Evolutionary conservation across 2,113 vertebrate genomes (phyloP).

Genomic region (Zapus hudsonius): DNA sequence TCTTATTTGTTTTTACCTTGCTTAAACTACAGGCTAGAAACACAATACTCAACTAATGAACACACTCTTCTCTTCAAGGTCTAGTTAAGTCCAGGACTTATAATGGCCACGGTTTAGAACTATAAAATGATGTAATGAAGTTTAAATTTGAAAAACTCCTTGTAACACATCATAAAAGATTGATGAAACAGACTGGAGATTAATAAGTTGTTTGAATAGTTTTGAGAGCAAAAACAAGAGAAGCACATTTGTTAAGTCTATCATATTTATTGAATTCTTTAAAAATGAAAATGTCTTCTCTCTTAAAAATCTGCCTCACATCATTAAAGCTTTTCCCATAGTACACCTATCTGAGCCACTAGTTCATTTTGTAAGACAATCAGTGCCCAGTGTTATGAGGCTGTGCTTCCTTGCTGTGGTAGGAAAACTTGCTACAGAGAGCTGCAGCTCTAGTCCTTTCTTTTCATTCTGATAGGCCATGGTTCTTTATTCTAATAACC

Average conservation of each 20-base stretch:
- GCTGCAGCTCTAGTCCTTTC: conserved; percentile 76
- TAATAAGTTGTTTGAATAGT: conserved; percentile 75
- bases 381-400: conserved; percentile 10
- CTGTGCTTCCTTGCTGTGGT: conserved; percentile 60
- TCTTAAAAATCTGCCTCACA: conserved; percentile 55
- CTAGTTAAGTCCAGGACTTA: conserved; percentile 66
- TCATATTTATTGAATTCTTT: conserved; percentile 74
- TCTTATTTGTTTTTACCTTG: conserved; percentile 50
- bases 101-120: conserved; percentile 71
- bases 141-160: conserved; percentile 79
- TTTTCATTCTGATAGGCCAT: conserved; percentile 81
- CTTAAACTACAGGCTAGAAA: conserved; percentile 29
- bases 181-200: conserved; percentile 84
- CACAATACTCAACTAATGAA: conserved; percentile 33
- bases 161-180: conserved; percentile 80
- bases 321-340: neutral
- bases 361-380: conserved; percentile 24
- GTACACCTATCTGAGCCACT: neutral
- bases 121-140: conserved; percentile 79
- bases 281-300: conserved; percentile 68
- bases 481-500: conserved; percentile 85
- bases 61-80: conserved; percentile 57
- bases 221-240: conserved; percentile 70
- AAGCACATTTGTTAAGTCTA: conserved; percentile 72
- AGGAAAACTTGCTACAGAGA: neutral